Evolutionary conservation across 2,797 vertebrate species (phyloP).

Genomic region (Sebastes hopkinsi): DNA sequence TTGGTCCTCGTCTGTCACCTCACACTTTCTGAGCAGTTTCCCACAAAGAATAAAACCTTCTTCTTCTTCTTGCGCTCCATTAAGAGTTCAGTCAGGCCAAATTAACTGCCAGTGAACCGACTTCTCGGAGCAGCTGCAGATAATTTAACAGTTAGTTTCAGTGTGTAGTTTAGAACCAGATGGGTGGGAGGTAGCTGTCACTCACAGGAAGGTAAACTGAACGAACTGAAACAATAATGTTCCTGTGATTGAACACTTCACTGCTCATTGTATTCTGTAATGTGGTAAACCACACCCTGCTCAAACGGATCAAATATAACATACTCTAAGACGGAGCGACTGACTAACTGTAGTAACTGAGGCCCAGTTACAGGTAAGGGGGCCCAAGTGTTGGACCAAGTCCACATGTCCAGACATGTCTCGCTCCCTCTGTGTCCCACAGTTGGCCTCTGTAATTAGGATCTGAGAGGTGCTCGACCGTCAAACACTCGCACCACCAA

Average conservation of each 20-base stretch:
- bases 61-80: not conserved
- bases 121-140: not conserved
- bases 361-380: slow-evolving; percentile 5
- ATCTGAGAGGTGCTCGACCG: slow-evolving; percentile 11
- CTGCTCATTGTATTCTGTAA: slow-evolving; percentile 40
- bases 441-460: slow-evolving; percentile 59
- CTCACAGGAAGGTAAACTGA: slow-evolving; percentile 54
- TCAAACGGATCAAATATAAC: slow-evolving; percentile 16
- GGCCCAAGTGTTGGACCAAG: not conserved
- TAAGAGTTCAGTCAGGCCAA: not conserved
- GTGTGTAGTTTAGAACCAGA: not conserved
- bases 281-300: slow-evolving; percentile 40
- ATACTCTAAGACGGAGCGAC: not conserved
- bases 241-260: slow-evolving; percentile 43
- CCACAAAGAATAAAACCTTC: not conserved
- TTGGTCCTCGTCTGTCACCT: not conserved
- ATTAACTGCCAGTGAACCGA: not conserved
- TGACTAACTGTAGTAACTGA: not conserved
- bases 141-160: not conserved
- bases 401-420: slow-evolving; percentile 53
- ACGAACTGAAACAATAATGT: slow-evolving; percentile 32
- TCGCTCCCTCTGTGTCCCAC: slow-evolving; percentile 17
- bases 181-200: slow-evolving; percentile 37
- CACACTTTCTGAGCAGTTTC: not conserved
- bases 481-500: not conserved